Evolutionary conservation across 2,797 vertebrate species (phyloP), one percentile per base, ranked within the genome.

Genomic region (Hephaestus fuliginosus): DNA sequence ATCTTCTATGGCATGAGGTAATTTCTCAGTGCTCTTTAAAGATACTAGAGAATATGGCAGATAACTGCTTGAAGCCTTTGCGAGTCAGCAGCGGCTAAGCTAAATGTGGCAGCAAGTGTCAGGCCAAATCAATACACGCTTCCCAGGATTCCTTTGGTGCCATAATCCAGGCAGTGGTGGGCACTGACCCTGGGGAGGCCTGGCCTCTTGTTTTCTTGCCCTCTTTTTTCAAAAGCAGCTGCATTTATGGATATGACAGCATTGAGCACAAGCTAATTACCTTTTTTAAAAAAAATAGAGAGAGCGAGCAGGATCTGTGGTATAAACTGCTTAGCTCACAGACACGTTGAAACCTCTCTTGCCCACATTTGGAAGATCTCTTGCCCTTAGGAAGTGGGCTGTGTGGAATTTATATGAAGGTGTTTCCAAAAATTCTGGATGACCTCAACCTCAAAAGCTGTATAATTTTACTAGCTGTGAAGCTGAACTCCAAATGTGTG

Each of bases 21-120:
- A 95, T 97, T 96, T 95, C 95, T 86, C 91, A 80, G 81, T 95
- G 96, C 95, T 96, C 96, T 97, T 96, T 95, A 96, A 94, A 96
- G 96, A 97, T 95, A 95, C 94, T 91, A 94, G 95, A 96, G 96
- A 96, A 96, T 95, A 95, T 96, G 96, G 95, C 96, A 96, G 96
- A 96, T 95, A 96, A 95, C 94, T 92, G 95, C 96, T 97, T 93
- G 95, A 93, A 96, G 96, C 95, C 95, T 93, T 95, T 94, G 95
- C 94, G 92, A 96, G 94, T 96, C 95, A 95, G 96, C 95, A 90
- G 94, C 90, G 85, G 95, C 92, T 80, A 93, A 94, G 96, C 96
- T 97, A 96, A 96, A 96, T 96, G 96, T 96, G 96, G 96, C 96
- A 96, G 96, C 95, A 93, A 95, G 95, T 97, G 97, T 97, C 97